Evolutionary conservation across 2,888 invertebrate species (phyloP).

Genomic region (Eilema griseolum): DNA sequence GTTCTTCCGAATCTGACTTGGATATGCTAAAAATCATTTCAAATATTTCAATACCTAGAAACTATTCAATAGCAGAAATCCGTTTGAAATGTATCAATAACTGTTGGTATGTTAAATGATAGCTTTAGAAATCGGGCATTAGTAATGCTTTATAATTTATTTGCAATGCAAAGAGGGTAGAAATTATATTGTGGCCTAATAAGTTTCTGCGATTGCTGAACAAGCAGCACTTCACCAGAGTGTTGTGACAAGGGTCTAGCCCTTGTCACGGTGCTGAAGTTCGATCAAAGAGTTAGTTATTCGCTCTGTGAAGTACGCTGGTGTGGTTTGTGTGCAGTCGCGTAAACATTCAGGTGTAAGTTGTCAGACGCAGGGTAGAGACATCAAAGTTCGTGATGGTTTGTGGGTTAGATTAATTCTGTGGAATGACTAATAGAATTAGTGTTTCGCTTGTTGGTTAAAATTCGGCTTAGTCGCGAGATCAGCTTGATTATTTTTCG

Average conservation of each 20-base stretch:
- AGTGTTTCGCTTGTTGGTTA: too few species aligned
- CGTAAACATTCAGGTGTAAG: slow-evolving; percentile 1
- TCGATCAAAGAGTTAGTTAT: slow-evolving; percentile 1
- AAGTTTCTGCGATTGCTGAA: neutral
- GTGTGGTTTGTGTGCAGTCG: neutral
- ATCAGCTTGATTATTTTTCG: too few species aligned
- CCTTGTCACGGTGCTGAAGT: neutral
- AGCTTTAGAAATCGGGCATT: too few species aligned
- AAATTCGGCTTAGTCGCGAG: too few species aligned
- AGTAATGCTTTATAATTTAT: neutral
- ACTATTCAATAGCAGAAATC: too few species aligned
- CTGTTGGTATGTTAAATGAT: too few species aligned
- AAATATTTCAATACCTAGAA: too few species aligned
- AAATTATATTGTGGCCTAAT: neutral
- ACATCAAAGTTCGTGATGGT: neutral
- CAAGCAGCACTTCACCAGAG: neutral
- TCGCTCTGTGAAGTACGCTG: neutral
- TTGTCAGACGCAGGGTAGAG: neutral
- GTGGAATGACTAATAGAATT: too few species aligned
- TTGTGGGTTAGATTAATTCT: neutral
- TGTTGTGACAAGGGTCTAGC: neutral
- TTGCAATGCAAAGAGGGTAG: neutral
- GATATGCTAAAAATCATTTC: too few species aligned
- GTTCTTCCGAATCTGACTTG: too few species aligned
- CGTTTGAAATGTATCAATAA: too few species aligned